Evolutionary conservation across 2,797 vertebrate species (phyloP), one percentile per base, ranked within the genome.

Genomic region (Iguana delicatissima): DNA sequence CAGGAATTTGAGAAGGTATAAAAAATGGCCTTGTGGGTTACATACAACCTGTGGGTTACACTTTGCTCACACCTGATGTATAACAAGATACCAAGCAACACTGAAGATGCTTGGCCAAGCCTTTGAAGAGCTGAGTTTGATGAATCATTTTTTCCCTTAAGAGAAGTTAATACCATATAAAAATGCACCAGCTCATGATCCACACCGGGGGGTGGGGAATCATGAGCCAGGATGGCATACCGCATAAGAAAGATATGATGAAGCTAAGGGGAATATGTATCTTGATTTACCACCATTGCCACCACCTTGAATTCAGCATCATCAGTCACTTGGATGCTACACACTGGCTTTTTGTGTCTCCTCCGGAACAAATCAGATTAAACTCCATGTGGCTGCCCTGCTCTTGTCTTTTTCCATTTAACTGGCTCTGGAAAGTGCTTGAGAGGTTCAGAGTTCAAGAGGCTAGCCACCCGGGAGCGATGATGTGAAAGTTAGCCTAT

Each of bases 391-490:
- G 29, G 62, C 46, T 50, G 82, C 83, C 46, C 10, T n/a, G 35
- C 24, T 62, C 6, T 42, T 35, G 24, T 42, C 92, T 86, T 72
- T 89, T 5, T 92, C 67, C 89, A 94, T 94, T 92, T 89, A 87
- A 67, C 3, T 89, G 62, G 83, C 62, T 82, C 92, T 94, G 92
- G 90, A 95, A 92, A 77, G 85, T 77, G 69, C 84, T 89, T 73
- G 90, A 87, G 86, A 81, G 73, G 88, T 90, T 94, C 87, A 84
- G 32, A 93, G 89, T 94, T 90, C 87, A 87, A 92, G 92, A 93
- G 82, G 81, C 62, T 92, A 62, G 76, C 90, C 90, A n/a, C 72
- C 32, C 84, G 91, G 90, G 93, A 95, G 84, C 59, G 92, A 85
- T 79, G 89, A 67, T 85, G 77, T 92, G 86, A 79, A 92, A 93